Percentiles rank a stretch among this genome's conserved stretches.
These are phyloP conservation scores for Crematogaster levior DNA, from an alignment of 2,888 invertebrate species.

Conservation along the genomic window DNA sequence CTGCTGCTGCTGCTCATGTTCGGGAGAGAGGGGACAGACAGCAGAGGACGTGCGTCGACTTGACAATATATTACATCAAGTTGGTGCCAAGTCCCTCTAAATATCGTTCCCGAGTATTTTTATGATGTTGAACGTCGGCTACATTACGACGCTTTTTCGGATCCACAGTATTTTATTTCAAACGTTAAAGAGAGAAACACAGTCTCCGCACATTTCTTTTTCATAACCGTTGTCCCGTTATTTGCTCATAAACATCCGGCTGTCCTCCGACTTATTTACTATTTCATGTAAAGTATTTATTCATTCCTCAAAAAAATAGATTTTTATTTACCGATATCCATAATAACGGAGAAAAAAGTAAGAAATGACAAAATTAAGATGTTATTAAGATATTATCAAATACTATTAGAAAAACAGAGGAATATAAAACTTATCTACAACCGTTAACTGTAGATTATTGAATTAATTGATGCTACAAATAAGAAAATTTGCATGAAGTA, in stretches of 20 bases:
- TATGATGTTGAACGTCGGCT: conserved; percentile 33
- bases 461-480: neutral
- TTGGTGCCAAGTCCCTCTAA: conserved; percentile 46
- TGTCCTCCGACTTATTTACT: conserved; percentile 3
- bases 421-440: neutral
- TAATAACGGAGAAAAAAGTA: neutral
- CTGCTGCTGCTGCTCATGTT: conserved; percentile 3
- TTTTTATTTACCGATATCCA: neutral
- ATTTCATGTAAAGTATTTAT: neutral
- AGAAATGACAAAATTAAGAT: neutral
- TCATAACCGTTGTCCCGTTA: conserved; percentile 7
- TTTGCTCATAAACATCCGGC: neutral
- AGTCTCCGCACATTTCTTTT: neutral
- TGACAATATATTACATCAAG: conserved; percentile 51
- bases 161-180: conserved; percentile 36
- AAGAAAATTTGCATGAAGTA: too few species aligned
- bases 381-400: neutral
- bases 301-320: neutral
- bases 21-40: neutral
- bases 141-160: conserved; percentile 32
- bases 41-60: conserved; percentile 41
- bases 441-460: neutral
- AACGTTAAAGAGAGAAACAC: neutral
- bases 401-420: neutral
- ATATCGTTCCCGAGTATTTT: conserved; percentile 42